These are phyloP conservation scores for Hypanus sabinus DNA, from an alignment of 2,113 vertebrate genomes.

Conservation along the genomic window DNA sequence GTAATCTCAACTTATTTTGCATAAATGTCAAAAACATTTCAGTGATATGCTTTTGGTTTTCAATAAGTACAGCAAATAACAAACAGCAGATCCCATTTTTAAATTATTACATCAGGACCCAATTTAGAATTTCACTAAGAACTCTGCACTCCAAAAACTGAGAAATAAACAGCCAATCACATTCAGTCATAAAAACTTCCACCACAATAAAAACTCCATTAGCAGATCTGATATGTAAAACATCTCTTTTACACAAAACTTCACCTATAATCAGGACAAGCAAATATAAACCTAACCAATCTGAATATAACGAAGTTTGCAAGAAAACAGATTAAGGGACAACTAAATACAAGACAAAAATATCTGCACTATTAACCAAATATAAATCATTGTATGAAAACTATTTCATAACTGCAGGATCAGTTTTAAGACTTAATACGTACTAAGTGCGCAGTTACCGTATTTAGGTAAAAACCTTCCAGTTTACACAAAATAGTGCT, in stretches of 20 bases:
- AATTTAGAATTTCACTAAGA: background rate
- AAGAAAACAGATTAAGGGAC: background rate
- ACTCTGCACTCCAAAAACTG: background rate
- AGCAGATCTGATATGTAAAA: background rate
- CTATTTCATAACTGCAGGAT: too few species aligned
- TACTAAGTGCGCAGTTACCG: too few species aligned
- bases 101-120: background rate
- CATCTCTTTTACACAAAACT: background rate
- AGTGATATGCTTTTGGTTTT: background rate
- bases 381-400: background rate
- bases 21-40: too few species aligned
- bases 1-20: background rate
- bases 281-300: background rate
- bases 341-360: background rate
- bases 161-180: background rate
- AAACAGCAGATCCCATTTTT: background rate
- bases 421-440: background rate
- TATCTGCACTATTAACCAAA: background rate
- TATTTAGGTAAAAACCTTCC: too few species aligned
- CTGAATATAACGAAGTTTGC: background rate
- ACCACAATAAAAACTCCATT: background rate
- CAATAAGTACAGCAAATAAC: background rate
- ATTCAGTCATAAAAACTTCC: background rate
- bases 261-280: background rate
- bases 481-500: background rate